Conservation (phyloP, 2,113 vertebrate species). For the Axis porcinus region DNA sequence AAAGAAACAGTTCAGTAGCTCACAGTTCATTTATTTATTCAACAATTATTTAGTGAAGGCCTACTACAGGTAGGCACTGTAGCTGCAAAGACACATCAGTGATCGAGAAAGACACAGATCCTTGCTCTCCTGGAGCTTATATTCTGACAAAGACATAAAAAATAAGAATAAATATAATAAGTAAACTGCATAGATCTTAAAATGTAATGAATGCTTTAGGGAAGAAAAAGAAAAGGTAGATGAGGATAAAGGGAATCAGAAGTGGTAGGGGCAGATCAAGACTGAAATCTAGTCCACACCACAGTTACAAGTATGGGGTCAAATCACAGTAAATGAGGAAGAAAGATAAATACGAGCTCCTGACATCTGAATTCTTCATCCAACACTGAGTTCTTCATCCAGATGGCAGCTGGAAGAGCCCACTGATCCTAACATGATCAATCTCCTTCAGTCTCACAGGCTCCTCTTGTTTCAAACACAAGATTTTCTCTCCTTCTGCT, state of each 20-base stretch:
- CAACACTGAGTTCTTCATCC: neutral
- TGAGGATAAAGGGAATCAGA: neutral
- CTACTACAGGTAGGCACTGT: neutral
- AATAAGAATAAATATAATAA: neutral
- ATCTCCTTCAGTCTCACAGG: neutral
- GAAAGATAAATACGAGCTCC: neutral
- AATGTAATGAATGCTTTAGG: neutral
- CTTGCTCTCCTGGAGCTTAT: neutral
- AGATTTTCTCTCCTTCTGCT: neutral
- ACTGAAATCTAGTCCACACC: neutral
- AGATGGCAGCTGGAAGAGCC: neutral
- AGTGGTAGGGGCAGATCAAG: neutral
- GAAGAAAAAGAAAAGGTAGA: neutral
- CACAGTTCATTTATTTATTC: neutral
- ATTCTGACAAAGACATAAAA: neutral
- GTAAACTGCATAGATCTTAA: neutral
- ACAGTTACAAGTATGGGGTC: neutral
- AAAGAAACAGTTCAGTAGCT: neutral
- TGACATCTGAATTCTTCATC: neutral
- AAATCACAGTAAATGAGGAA: neutral
- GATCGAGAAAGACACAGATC: neutral
- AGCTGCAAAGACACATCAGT: neutral
- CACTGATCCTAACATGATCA: neutral
- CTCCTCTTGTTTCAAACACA: neutral
- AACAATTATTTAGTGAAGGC: neutral